Percentiles rank a stretch among this genome's conserved stretches.
Conservation (phyloP, 2,113 vertebrate species). For the Microcebus ravelobensis region DNA sequence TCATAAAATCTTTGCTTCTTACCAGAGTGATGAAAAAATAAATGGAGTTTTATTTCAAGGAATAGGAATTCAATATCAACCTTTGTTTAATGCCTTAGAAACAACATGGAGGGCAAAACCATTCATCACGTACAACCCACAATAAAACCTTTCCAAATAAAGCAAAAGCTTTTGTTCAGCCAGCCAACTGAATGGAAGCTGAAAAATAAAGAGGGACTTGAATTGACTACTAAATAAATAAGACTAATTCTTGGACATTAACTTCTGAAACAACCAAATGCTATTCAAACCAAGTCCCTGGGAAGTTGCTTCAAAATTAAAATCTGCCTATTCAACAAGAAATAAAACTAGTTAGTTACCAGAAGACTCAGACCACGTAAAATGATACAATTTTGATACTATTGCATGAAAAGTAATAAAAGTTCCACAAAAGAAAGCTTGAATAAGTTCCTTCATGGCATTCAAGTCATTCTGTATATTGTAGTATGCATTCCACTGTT, state of each 20-base stretch:
- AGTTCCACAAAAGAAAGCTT: not conserved
- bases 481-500: not conserved
- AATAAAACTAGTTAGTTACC: not conserved
- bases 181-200: slow-evolving; percentile 34
- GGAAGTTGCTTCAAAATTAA: slow-evolving; percentile 14
- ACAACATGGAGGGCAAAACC: slow-evolving; percentile 50
- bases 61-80: slow-evolving; percentile 51
- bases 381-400: not conserved
- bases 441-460: not conserved
- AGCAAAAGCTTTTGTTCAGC: not conserved
- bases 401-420: not conserved
- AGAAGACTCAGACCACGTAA: not conserved
- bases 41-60: slow-evolving; percentile 53
- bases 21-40: slow-evolving; percentile 51
- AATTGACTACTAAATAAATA: not conserved
- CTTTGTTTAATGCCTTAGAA: slow-evolving; percentile 71
- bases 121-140: slow-evolving; percentile 24
- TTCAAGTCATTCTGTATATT: not conserved
- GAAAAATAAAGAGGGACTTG: slow-evolving; percentile 40
- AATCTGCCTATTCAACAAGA: not conserved
- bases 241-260: not conserved
- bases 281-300: not conserved
- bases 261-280: not conserved
- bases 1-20: slow-evolving; percentile 49
- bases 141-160: slow-evolving; percentile 36